Evolutionary conservation across 2,888 invertebrate species (phyloP), one percentile per base, ranked within the genome.

Genomic region (Luffia ferchaultella): DNA sequence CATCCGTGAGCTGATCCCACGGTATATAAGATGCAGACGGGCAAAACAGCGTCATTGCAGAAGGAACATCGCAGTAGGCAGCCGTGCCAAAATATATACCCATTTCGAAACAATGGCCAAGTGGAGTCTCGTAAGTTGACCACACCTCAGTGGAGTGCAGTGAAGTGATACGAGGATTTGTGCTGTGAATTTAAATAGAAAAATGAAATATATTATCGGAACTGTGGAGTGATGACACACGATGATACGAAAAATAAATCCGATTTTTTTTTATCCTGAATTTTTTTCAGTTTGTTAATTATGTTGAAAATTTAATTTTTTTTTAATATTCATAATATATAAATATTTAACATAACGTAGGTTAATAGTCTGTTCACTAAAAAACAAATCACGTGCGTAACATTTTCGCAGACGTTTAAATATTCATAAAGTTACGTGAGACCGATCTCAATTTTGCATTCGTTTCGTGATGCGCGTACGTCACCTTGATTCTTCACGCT

Each of bases 71-170:
- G 64, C 42, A 18, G 41, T 30, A 19, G 46, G 16, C 20, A n/a
- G 30, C 43, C 30, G 20, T 46, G 46, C 45, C 30, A 17, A 16
- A 18, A 20, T 40, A 46, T 20, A 17, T 43, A 43, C 17, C 9
- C 18, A 49, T n/a, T 30, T 30, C n/a, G n/a, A n/a, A 40, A 68
- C 68, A 64, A 83, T 83, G 83, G 76, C 79, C 63, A 76, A 75
- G 73, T 77, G 75, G 75, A 78, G 66, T 63, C 67, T 83, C 65
- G 83, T 83, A 83, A 83, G 83, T 82, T 41, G 42, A 16, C 18
- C 30, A 42, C 16, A 50, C 50, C 3, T 47, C 30, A n/a, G 49
- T 60, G 76, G 76, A 77, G 71, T 82, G 79, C 78, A 80, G 80
- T 80, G 79, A 46, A 60, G 65, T 46, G 46, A 20, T 7, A 7